A percentile compares a stretch with the other conserved stretches of the same genome.
phyloP scores from a whole-genome alignment of 1,140 invertebrate species.

The roundworm (Caenorhabditis elegans) region DNA sequence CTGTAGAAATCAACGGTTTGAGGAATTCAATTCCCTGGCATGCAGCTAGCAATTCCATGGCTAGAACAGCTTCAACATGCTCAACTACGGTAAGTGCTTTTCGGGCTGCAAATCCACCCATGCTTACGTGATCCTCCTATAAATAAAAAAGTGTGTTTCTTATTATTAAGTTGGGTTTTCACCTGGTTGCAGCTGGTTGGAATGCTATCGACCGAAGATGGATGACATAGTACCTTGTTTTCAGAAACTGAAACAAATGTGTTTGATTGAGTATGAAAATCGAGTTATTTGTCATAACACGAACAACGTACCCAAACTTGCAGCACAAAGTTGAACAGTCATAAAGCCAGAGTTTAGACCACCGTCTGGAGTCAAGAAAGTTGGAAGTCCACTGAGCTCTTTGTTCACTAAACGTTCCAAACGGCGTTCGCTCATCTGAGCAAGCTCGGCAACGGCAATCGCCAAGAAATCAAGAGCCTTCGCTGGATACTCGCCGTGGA shows the following conservation, averaged over 20 bases:
- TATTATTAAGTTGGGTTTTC: not conserved
- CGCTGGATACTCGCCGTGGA: slow-evolving; percentile 77
- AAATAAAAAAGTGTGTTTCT: not conserved
- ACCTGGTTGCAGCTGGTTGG: slow-evolving; percentile 75
- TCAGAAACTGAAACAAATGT: slow-evolving; percentile 70
- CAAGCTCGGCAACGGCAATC: slow-evolving; percentile 76
- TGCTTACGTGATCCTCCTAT: slow-evolving; percentile 77
- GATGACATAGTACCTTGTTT: slow-evolving; percentile 78
- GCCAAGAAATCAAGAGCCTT: slow-evolving; percentile 77
- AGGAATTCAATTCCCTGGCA: slow-evolving; percentile 79
- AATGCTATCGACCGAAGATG: slow-evolving; percentile 74
- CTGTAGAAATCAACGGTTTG: slow-evolving; percentile 75
- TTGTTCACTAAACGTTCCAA: slow-evolving; percentile 76
- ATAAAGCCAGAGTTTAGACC: slow-evolving; percentile 79
- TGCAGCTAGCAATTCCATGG: slow-evolving; percentile 75
- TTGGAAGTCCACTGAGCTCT: slow-evolving; percentile 70
- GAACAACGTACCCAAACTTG: slow-evolving; percentile 69
- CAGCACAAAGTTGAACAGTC: slow-evolving; percentile 77
- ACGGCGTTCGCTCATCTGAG: slow-evolving; percentile 76
- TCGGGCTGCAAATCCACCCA: slow-evolving; percentile 77
- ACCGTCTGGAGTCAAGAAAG: slow-evolving; percentile 75
- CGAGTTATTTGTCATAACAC: slow-evolving; percentile 51
- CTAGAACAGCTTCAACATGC: slow-evolving; percentile 70
- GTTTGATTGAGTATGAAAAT: not conserved
- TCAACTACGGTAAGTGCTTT: slow-evolving; percentile 71